Conservation (phyloP, 2,797 vertebrate genomes). For the Oophaga sylvatica region DNA sequence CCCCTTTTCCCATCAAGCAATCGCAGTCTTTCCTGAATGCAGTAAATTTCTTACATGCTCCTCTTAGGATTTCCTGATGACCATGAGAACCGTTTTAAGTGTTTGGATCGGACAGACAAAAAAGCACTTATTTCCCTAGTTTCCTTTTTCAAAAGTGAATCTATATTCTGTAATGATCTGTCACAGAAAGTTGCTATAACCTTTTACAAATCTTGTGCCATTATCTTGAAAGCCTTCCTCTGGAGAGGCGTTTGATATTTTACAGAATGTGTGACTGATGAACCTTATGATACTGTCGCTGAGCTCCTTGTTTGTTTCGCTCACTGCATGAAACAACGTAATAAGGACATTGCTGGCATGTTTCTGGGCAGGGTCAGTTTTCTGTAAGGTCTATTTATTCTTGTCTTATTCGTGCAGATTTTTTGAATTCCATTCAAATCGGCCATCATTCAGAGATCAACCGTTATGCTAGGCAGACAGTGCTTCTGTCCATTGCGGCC, state of each 20-base stretch:
- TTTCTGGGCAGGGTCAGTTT: not conserved
- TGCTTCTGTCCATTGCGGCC: too few relatives aligned
- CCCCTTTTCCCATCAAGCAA: too few relatives aligned
- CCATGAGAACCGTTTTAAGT: not conserved
- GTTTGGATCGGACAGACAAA: conserved; percentile 11
- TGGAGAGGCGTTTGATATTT: conserved; percentile 18
- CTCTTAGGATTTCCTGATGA: not conserved
- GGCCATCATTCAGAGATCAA: too few relatives aligned
- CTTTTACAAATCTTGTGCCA: conserved; percentile 36
- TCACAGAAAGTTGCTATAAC: conserved; percentile 36
- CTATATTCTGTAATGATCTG: conserved; percentile 30
- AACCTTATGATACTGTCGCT: not conserved
- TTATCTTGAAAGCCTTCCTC: conserved; percentile 34
- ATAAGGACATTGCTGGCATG: not conserved
- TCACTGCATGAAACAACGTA: not conserved
- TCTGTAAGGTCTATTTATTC: not conserved
- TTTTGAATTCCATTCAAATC: not conserved
- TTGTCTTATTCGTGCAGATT: not conserved
- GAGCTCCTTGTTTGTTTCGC: conserved; percentile 4
- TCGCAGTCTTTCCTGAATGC: not conserved
- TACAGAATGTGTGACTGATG: conserved; percentile 9
- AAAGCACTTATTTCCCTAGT: not conserved
- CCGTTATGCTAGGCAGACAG: too few relatives aligned
- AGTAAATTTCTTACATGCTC: not conserved
- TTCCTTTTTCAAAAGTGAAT: conserved; percentile 10